Evolutionary conservation across 2,888 invertebrate species (phyloP).

Genomic region (Graphium colonna): DNA sequence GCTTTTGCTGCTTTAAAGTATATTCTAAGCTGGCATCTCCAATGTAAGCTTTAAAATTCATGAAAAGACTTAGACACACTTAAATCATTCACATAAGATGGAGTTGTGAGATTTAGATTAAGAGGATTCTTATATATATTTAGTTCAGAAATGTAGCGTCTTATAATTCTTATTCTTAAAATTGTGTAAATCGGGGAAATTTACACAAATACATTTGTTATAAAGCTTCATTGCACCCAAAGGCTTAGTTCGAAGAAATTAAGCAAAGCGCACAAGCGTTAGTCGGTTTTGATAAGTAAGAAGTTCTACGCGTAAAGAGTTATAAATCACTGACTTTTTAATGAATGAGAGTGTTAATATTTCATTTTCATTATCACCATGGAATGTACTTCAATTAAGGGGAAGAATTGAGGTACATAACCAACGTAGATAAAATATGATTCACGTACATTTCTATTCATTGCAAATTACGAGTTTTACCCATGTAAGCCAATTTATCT

Average conservation of each 20-base stretch:
- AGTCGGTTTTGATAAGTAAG: conserved; percentile 37
- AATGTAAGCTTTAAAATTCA: conserved; percentile 54
- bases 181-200: conserved; percentile 76
- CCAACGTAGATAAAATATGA: conserved; percentile 38
- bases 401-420: conserved; percentile 68
- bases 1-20: conserved; percentile 58
- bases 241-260: conserved; percentile 59
- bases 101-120: conserved; percentile 64
- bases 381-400: conserved; percentile 70
- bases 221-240: conserved; percentile 60
- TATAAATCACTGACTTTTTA: conserved; percentile 31
- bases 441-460: conserved; percentile 40
- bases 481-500: conserved; percentile 55
- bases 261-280: conserved; percentile 65
- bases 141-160: conserved; percentile 32
- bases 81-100: conserved; percentile 47
- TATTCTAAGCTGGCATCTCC: conserved; percentile 50
- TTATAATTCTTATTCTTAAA: conserved; percentile 42
- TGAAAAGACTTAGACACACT: conserved; percentile 46
- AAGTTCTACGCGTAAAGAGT: conserved; percentile 31
- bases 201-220: conserved; percentile 57
- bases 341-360: conserved; percentile 35
- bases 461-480: conserved; percentile 43
- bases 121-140: conserved; percentile 33
- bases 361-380: conserved; percentile 43